Percentiles rank a stretch among this genome's conserved stretches.
These are phyloP conservation scores for Megamerina dolium DNA, from an alignment of 2,888 invertebrate genomes.

Conservation along the genomic window DNA sequence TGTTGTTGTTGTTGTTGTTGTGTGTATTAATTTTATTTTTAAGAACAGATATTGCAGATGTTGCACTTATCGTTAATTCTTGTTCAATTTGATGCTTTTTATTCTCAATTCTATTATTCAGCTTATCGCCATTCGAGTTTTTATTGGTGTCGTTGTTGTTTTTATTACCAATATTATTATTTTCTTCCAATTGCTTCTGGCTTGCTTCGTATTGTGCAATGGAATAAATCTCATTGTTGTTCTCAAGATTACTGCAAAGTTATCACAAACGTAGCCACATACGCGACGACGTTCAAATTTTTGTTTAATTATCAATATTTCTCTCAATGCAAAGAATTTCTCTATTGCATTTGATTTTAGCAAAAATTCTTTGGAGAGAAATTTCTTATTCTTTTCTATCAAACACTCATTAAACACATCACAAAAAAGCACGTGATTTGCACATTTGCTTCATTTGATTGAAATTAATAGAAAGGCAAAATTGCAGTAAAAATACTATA, in stretches of 20 bases:
- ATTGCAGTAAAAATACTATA: no score
- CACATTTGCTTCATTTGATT: no score
- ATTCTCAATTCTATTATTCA: constrained; percentile 5
- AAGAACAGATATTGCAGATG: constrained; percentile 7
- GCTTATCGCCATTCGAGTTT: constrained; percentile 14
- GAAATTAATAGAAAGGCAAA: no score
- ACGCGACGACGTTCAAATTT: constrained; percentile 20
- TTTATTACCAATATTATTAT: constrained; percentile 21
- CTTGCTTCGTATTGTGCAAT: constrained; percentile 49
- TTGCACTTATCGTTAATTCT: constrained; percentile 13
- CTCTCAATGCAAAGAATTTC: not conserved
- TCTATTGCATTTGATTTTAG: constrained; percentile 6
- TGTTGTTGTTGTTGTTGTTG: constrained; percentile 1
- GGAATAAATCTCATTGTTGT: constrained; percentile 50
- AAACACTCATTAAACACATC: no score
- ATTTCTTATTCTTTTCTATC: constrained; percentile 11
- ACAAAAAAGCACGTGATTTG: constrained; percentile 26
- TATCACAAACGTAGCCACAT: constrained; percentile 25
- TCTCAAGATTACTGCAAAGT: constrained; percentile 50
- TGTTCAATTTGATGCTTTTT: constrained; percentile 15
- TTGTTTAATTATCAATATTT: not conserved
- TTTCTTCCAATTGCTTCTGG: constrained; percentile 30
- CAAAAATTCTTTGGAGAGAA: constrained; percentile 7
- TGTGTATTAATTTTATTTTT: constrained; percentile 1
- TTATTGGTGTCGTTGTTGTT: constrained; percentile 16